Base-by-base conservation (phyloP, 2,888 invertebrate species). In the Zhuqinia jingwanae region DNA sequence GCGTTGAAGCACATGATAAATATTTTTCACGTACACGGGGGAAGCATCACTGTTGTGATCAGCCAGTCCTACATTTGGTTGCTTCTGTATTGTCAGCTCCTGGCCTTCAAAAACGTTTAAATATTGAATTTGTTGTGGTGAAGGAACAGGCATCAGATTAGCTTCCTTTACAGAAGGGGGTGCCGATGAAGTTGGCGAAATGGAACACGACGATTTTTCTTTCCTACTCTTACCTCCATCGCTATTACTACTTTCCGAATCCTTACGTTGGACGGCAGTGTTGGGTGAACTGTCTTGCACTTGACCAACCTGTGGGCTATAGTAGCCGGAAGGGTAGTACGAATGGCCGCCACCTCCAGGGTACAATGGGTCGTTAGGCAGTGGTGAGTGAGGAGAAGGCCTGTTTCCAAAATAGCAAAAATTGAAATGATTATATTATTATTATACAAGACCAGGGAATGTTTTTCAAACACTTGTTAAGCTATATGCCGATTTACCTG, bases 41-140 rank as follows among this genome's bases (percentile, higher is more conserved):
- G 91, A 91, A 85, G 86, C 88, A 75, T 91, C 90, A 78, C 87
- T 90, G 56, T 89, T 89, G 77, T 90, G 90, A 60, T 91, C 91
- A 30, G 89, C 87, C 45, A 91, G 86, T 65, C 91, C 91, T 58
- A 91, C 90, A 92, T 98, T 98, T 73, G 97, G 96, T 93, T 98
- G 98, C 93, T 98, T 98, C 92, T 98, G 98, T 93, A 98, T 98
- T 91, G 97, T 98, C 92, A 98, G 93, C 93, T 98, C 98, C 94
- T 98, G 98, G 89, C 97, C 97, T 94, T 98, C 98, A 93, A 98
- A 98, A 91, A 97, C 96, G 94, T 97, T 97, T 92, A 98, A 95
- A 94, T 98, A 98, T 91, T 97, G 97, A 92, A 98, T 97, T 94
- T 97, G 98, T 93, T 98, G 97, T 85, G 98, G 98, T 90, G 98